Evolutionary conservation across 2,888 invertebrate genomes (phyloP), one percentile per base, ranked within the genome.

Genomic region (Gandaritis pyraliata): DNA sequence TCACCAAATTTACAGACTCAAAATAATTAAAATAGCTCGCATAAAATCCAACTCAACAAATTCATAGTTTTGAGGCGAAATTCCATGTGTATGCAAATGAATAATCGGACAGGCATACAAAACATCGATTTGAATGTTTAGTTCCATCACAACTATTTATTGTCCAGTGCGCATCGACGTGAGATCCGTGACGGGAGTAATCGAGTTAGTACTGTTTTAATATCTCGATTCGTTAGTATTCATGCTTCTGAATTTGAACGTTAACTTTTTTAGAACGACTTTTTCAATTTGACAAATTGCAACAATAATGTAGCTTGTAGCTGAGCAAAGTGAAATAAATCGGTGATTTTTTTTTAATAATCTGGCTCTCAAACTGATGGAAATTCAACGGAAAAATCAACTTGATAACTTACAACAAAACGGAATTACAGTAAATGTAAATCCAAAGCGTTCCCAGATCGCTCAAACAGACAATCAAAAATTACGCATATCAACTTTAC

Each of bases 71-170:
- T 46, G n/a, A 60, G 41, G 53, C 58, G 48, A 61, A 43, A 59
- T 47, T 23, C 55, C 41, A 61, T 55, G 51, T 52, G 46, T 58
- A 47, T 47, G 56, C 60, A 58, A 50, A 63, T 58, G 66, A 61
- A 66, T 72, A 66, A 70, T 66, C 62, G 55, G 78, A 79, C 80
- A 79, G 65, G 64, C 79, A 77, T 77, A 72, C 65, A 67, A 65
- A 64, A 56, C 76, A 77, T 79, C 75, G 73, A 80, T 81, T 77
- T 58, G 57, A 60, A 56, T 64, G 58, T 80, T 63, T 74, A 73
- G 78, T 77, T 78, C 73, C 76, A 60, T 50, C 41, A 51, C 7
- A 58, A 58, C 47, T 48, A 61, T 51, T 55, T 41, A 49, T 62
- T 58, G 53, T 54, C 46, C 52, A 38, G 38, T 41, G 29, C 69